Evolutionary conservation across 35 echinoderm and acorn worm species (phyloP).

Genomic region (Nesometra sesokonis): DNA sequence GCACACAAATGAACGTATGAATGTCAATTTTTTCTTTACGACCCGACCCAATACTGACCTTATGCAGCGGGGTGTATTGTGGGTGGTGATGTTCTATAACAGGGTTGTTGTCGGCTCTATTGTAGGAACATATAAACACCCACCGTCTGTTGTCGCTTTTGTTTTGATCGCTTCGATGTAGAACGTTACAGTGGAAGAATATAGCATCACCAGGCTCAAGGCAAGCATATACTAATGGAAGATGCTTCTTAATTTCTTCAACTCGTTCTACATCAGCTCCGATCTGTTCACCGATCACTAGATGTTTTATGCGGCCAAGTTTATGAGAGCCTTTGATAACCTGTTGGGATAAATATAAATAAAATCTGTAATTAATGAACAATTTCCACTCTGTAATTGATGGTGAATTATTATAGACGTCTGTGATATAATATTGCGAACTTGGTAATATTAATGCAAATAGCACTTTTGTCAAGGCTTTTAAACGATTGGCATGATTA

Average conservation of each 20-base stretch:
- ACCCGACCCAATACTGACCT: neutral
- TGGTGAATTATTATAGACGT: no score
- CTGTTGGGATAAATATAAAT: no score
- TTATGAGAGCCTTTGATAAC: neutral
- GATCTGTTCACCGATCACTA: neutral
- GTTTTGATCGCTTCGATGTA: neutral
- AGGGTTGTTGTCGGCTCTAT: neutral
- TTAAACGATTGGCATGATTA: no score
- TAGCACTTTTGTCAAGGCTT: no score
- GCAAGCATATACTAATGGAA: neutral
- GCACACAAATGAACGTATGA: no score
- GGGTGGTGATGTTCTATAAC: neutral
- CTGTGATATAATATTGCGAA: no score
- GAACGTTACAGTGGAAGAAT: no score
- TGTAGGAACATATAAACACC: neutral
- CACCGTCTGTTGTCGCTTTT: neutral
- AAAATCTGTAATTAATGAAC: no score
- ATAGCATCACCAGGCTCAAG: neutral
- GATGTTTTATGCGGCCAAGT: neutral
- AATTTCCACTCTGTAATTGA: no score
- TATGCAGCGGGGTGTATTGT: neutral
- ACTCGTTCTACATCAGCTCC: neutral
- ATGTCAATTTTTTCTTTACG: no score
- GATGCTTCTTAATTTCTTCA: neutral
- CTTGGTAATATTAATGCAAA: no score